phyloP scores from a whole-genome alignment of 2,797 vertebrate species.

The Remorina albescens region DNA sequence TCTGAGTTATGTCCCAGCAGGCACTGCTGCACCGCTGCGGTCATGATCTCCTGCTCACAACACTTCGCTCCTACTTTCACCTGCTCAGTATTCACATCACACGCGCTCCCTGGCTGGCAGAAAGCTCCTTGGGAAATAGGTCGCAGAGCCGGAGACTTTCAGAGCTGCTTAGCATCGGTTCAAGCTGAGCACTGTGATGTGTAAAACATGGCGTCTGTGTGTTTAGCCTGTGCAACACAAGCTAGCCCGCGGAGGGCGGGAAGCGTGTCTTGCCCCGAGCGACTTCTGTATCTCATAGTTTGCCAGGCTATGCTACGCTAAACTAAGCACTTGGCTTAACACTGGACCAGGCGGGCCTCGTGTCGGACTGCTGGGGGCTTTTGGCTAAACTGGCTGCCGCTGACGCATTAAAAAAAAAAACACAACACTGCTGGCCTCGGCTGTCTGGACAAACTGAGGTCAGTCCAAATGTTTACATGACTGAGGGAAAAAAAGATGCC shows the following conservation, averaged over 20 bases:
- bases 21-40: conserved; percentile 45
- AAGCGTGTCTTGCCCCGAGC: conserved; percentile 42
- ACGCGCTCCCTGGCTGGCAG: conserved; percentile 17
- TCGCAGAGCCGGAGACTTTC: conserved; percentile 40
- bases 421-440: conserved; percentile 26
- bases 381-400: conserved; percentile 13
- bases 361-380: conserved; percentile 22
- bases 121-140: conserved; percentile 66
- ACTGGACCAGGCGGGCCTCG: conserved; percentile 12
- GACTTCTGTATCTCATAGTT: conserved; percentile 40
- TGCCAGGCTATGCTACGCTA: conserved; percentile 30
- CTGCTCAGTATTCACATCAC: conserved; percentile 77
- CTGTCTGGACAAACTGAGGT: conserved; percentile 35
- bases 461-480: conserved; percentile 11
- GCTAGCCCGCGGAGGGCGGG: conserved; percentile 21
- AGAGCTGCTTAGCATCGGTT: conserved; percentile 51
- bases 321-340: conserved; percentile 45
- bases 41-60: conserved; percentile 46
- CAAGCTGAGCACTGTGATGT: conserved; percentile 43
- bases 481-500: not conserved
- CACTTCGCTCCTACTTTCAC: conserved; percentile 27
- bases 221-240: conserved; percentile 38
- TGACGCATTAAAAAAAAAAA: conserved; percentile 38
- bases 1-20: conserved; percentile 58
- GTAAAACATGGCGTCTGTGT: conserved; percentile 52